phyloP scores from a whole-genome alignment of 2,888 invertebrate species.

The Endomychus coccineus region DNA sequence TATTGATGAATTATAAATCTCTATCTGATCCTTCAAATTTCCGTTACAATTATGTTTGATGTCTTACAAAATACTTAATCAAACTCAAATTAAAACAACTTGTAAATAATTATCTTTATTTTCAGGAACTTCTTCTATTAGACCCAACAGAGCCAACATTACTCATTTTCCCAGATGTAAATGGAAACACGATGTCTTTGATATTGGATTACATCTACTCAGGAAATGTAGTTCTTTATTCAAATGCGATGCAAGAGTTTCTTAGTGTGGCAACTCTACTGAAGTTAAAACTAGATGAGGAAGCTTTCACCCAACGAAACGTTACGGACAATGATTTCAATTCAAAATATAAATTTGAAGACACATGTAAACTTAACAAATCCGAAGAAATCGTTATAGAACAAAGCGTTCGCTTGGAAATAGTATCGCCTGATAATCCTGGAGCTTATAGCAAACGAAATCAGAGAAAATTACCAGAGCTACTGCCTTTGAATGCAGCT shows the following conservation, averaged over 20 bases:
- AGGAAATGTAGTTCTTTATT: conserved; percentile 55
- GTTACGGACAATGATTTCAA: neutral
- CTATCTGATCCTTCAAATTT: no score
- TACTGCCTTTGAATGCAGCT: conserved; percentile 31
- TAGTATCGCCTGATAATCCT: conserved; percentile 1
- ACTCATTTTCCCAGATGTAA: conserved; percentile 59
- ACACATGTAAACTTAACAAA: conserved; percentile 15
- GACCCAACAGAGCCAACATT: conserved; percentile 50
- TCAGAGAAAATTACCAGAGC: conserved; percentile 32
- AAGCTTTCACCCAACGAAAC: conserved; percentile 16
- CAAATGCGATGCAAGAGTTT: conserved; percentile 52
- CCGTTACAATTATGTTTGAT: no score
- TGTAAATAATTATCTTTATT: no score
- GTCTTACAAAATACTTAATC: no score
- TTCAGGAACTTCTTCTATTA: conserved; percentile 34
- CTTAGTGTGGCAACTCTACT: conserved; percentile 48
- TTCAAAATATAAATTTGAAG: conserved; percentile 8
- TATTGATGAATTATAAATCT: no score
- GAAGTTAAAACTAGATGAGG: conserved; percentile 31
- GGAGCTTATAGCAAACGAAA: conserved; percentile 21
- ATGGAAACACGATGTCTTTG: conserved; percentile 53
- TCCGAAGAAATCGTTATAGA: conserved; percentile 16
- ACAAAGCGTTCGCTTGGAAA: conserved; percentile 7
- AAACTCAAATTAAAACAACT: no score
- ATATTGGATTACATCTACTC: conserved; percentile 63